Evolutionary conservation across 2,113 vertebrate genomes (phyloP).

Genomic region (Phocoena sinus): DNA sequence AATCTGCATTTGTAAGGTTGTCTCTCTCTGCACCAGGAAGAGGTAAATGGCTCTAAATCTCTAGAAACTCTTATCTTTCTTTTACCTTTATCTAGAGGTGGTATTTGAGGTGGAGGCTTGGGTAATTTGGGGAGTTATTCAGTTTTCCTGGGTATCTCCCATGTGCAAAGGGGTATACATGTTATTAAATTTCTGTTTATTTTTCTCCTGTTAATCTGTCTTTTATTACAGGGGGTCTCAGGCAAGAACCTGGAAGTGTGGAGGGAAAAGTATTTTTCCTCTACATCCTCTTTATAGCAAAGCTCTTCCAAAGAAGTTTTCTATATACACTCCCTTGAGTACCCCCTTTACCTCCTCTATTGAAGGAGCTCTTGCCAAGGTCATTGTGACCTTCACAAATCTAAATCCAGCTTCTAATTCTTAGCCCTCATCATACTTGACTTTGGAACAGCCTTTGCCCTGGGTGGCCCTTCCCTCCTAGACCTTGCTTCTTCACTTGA

Average conservation of each 20-base stretch:
- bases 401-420: not conserved
- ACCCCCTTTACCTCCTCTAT: not conserved
- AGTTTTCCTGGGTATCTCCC: too few species aligned
- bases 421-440: not conserved
- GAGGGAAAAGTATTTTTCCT: not conserved
- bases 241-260: not conserved
- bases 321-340: fast-evolving
- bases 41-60: too few species aligned
- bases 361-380: not conserved
- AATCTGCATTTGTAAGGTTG: too few species aligned
- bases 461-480: not conserved
- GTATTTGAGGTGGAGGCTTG: too few species aligned
- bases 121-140: too few species aligned
- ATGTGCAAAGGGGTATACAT: too few species aligned
- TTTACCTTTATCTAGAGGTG: too few species aligned
- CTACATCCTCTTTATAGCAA: not conserved
- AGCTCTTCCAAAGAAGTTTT: not conserved
- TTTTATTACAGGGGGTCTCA: not conserved
- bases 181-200: not conserved
- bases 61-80: too few species aligned
- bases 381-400: not conserved
- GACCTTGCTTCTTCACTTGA: not conserved
- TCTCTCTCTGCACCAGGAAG: too few species aligned
- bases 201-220: not conserved
- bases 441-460: not conserved